Evolutionary conservation across 2,113 vertebrate species (phyloP).

Genomic region (Eonycteris spelaea): DNA sequence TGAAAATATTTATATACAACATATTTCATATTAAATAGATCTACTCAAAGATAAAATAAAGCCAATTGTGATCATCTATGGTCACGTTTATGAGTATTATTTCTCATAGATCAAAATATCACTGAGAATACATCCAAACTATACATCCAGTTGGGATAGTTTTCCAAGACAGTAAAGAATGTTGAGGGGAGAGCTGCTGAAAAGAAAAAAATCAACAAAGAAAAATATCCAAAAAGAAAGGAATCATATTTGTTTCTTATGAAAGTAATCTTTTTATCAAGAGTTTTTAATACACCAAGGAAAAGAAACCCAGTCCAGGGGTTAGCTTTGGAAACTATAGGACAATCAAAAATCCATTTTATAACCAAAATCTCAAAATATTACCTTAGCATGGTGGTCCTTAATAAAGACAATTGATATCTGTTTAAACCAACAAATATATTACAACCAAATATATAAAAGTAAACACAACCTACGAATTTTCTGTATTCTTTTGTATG

Average conservation of each 20-base stretch:
- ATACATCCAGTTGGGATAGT: not conserved
- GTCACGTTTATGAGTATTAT: constrained; percentile 25
- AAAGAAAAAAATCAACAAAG: not conserved
- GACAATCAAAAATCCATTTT: constrained; percentile 4
- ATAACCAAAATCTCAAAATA: constrained; percentile 12
- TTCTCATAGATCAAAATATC: constrained; percentile 1
- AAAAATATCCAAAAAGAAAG: not conserved
- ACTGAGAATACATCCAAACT: not conserved
- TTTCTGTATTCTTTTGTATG: not conserved
- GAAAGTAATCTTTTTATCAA: not conserved
- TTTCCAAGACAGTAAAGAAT: constrained; percentile 3
- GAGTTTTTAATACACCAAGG: not conserved
- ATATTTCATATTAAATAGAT: not conserved
- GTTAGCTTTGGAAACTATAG: not conserved
- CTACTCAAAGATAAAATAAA: not conserved
- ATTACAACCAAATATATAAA: constrained; percentile 2
- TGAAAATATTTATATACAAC: not conserved
- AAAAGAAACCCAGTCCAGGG: not conserved
- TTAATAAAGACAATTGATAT: constrained; percentile 7
- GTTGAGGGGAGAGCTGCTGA: not conserved
- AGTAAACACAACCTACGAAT: not conserved
- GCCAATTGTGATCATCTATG: not conserved
- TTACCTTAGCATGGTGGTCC: not conserved
- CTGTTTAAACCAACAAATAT: constrained; percentile 19
- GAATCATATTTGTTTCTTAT: not conserved